A percentile compares a stretch with the other conserved stretches of the same genome.
These are phyloP conservation scores for Apodemia zela DNA, from an alignment of 2,888 invertebrate species.

Conservation along the genomic window DNA sequence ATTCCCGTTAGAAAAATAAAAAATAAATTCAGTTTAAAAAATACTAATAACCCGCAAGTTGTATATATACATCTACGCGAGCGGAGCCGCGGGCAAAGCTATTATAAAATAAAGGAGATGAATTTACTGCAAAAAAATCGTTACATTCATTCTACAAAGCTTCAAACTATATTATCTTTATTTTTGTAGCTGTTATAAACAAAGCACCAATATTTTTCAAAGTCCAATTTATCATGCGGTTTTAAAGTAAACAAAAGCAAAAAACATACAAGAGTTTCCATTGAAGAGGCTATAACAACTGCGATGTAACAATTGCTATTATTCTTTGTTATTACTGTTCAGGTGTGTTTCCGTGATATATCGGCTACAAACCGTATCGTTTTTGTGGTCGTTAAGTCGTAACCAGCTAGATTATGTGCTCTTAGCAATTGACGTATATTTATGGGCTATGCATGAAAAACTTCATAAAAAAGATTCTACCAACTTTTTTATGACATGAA, in stretches of 20 bases:
- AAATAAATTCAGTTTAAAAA: no score
- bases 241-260: constrained; percentile 13
- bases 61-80: no score
- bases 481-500: no score
- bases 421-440: constrained; percentile 11
- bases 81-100: no score
- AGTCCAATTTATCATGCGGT: constrained; percentile 16
- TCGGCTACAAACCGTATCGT: constrained; percentile 55
- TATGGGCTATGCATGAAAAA: background rate
- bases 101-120: no score
- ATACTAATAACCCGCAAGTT: no score
- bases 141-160: no score
- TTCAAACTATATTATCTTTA: background rate
- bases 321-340: constrained; percentile 72
- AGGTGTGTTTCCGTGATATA: constrained; percentile 71
- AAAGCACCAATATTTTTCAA: constrained; percentile 4
- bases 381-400: constrained; percentile 44
- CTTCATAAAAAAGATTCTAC: background rate
- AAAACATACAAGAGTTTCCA: constrained; percentile 42
- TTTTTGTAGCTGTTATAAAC: background rate
- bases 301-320: constrained; percentile 67
- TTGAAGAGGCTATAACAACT: constrained; percentile 70
- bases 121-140: no score
- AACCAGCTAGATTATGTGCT: constrained; percentile 24
- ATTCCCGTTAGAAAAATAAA: no score